Conservation (phyloP, 2,888 invertebrate genomes). For the Caenorhabditis sp. region DNA sequence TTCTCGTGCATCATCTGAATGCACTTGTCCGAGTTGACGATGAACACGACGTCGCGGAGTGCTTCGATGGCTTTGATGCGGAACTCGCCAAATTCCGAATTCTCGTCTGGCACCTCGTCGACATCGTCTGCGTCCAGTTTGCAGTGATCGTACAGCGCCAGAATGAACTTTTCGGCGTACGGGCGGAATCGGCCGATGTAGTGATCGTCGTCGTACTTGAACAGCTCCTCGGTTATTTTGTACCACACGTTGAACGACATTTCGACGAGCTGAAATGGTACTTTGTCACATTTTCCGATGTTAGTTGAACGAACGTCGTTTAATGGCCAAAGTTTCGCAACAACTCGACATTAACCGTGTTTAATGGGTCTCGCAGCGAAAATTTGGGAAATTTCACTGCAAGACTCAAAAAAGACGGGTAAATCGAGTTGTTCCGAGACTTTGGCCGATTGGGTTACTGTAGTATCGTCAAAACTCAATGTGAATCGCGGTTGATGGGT, state of each 20-base stretch:
- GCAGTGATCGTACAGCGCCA: slow-evolving; percentile 92
- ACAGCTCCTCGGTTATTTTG: slow-evolving; percentile 94
- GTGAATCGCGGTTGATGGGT: too few relatives aligned
- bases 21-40: slow-evolving; percentile 93
- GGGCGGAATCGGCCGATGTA: slow-evolving; percentile 90
- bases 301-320: too few relatives aligned
- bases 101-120: slow-evolving; percentile 90
- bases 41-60: slow-evolving; percentile 96
- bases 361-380: too few relatives aligned
- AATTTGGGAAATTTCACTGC: too few relatives aligned
- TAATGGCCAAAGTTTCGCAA: too few relatives aligned
- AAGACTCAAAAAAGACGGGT: too few relatives aligned
- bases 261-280: slow-evolving; percentile 87
- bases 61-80: slow-evolving; percentile 89
- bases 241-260: slow-evolving; percentile 99
- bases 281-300: too few relatives aligned
- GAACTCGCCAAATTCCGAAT: slow-evolving; percentile 90
- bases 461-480: too few relatives aligned
- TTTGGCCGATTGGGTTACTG: too few relatives aligned
- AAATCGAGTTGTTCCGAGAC: too few relatives aligned
- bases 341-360: too few relatives aligned
- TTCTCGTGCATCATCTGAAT: slow-evolving; percentile 85
- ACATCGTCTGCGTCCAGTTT: slow-evolving; percentile 95
- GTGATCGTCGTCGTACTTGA: slow-evolving; percentile 90
- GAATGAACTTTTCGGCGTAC: slow-evolving; percentile 89